Evolutionary conservation across 2,797 vertebrate species (phyloP).

Genomic region (Spheniscus humboldti): DNA sequence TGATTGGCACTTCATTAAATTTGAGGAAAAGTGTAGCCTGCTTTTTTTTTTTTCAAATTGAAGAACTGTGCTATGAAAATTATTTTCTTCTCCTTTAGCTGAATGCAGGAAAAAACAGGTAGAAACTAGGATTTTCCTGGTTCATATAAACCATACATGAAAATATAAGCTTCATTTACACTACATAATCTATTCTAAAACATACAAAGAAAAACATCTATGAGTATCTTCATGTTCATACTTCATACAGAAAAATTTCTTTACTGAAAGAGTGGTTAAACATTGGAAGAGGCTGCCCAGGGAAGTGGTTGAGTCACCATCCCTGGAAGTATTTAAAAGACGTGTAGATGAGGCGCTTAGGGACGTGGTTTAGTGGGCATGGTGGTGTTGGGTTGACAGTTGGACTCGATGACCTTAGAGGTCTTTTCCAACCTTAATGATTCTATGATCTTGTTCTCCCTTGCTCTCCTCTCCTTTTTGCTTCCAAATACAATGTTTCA

Average conservation of each 20-base stretch:
- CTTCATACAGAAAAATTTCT: too few species aligned
- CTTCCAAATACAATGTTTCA: neutral
- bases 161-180: neutral
- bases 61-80: neutral
- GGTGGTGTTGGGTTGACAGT: too few species aligned
- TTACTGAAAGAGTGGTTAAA: too few species aligned
- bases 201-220: neutral
- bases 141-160: neutral
- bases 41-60: neutral
- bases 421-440: too few species aligned
- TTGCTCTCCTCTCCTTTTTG: neutral
- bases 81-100: neutral
- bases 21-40: neutral
- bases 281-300: too few species aligned
- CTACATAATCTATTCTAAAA: neutral
- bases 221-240: neutral
- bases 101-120: neutral
- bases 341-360: too few species aligned
- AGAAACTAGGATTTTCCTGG: neutral
- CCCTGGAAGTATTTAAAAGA: too few species aligned
- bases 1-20: neutral
- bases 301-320: too few species aligned
- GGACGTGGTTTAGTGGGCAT: too few species aligned
- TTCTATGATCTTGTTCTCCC: neutral
- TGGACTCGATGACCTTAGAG: too few species aligned